Evolutionary conservation across 2,888 invertebrate genomes (phyloP).

Genomic region (Coenonympha glycerion): DNA sequence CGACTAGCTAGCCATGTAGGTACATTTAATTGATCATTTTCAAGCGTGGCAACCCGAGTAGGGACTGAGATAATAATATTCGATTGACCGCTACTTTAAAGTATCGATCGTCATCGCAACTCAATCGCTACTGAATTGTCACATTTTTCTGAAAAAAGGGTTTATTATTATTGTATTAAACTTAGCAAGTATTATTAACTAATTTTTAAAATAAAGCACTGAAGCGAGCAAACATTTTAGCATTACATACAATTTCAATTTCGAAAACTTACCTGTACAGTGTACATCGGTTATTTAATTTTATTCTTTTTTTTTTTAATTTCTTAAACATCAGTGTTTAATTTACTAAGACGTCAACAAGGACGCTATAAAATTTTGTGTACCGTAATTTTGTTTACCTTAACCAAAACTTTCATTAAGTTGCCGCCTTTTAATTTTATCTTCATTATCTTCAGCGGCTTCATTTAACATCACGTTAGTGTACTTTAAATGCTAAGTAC

Average conservation of each 20-base stretch:
- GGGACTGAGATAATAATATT: conserved; percentile 45
- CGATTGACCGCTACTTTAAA: conserved; percentile 65
- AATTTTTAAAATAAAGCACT: conserved; percentile 10
- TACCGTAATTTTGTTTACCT: too few species aligned
- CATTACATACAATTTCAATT: not conserved
- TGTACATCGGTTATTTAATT: not conserved
- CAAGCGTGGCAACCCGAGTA: conserved; percentile 67
- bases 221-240: conserved; percentile 15
- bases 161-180: conserved; percentile 3
- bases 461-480: too few species aligned
- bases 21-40: conserved; percentile 54
- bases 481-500: too few species aligned
- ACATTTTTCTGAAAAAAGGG: conserved; percentile 48
- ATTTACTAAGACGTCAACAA: too few species aligned
- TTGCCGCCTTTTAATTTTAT: too few species aligned
- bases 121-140: conserved; percentile 70
- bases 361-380: too few species aligned
- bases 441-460: too few species aligned
- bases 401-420: too few species aligned
- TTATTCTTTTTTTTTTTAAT: not conserved
- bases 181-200: not conserved
- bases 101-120: conserved; percentile 62
- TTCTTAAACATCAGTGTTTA: not conserved
- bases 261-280: conserved; percentile 1
- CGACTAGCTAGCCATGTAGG: conserved; percentile 70